A percentile compares a stretch with the other conserved stretches of the same genome.
These are phyloP conservation scores for Siniperca knerii DNA, from an alignment of 2,113 vertebrate species.

Conservation along the genomic window DNA sequence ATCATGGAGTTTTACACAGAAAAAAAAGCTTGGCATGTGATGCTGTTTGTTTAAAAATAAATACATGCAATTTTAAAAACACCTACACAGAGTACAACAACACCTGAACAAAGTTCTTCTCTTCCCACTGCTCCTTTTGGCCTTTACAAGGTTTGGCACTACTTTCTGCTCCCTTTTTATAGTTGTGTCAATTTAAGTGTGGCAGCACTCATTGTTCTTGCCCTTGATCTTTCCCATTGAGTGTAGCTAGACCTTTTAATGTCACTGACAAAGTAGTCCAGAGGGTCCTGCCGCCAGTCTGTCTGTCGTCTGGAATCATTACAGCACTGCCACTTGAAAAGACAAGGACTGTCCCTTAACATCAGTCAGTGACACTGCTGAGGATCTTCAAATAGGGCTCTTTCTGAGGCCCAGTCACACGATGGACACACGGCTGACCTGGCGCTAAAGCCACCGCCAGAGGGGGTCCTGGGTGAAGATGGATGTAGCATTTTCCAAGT, in stretches of 20 bases:
- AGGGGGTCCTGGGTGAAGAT: constrained; percentile 44
- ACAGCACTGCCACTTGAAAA: constrained; percentile 74
- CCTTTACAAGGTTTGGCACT: constrained; percentile 62
- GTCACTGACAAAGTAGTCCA: constrained; percentile 77
- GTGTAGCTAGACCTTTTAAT: constrained; percentile 77
- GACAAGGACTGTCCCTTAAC: constrained; percentile 74
- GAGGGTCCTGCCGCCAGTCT: constrained; percentile 70
- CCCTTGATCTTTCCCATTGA: constrained; percentile 78
- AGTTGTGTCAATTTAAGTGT: constrained; percentile 74
- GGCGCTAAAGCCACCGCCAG: constrained; percentile 33
- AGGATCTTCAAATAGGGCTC: constrained; percentile 61
- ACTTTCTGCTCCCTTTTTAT: constrained; percentile 69
- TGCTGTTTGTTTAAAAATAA: constrained; percentile 28
- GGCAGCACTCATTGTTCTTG: constrained; percentile 74
- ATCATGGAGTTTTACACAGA: not conserved
- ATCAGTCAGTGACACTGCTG: constrained; percentile 67
- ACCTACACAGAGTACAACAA: not conserved
- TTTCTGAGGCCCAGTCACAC: constrained; percentile 31
- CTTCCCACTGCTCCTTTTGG: constrained; percentile 43
- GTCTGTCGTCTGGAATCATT: constrained; percentile 78
- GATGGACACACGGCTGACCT: constrained; percentile 62
- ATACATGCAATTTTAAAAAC: constrained; percentile 19
- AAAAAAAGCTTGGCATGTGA: not conserved
- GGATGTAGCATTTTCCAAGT: constrained; percentile 44
- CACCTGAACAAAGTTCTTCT: constrained; percentile 36